Percentiles rank a stretch among this genome's conserved stretches.
Conservation (phyloP, 2,888 invertebrate genomes). For the Lypha dubia region DNA sequence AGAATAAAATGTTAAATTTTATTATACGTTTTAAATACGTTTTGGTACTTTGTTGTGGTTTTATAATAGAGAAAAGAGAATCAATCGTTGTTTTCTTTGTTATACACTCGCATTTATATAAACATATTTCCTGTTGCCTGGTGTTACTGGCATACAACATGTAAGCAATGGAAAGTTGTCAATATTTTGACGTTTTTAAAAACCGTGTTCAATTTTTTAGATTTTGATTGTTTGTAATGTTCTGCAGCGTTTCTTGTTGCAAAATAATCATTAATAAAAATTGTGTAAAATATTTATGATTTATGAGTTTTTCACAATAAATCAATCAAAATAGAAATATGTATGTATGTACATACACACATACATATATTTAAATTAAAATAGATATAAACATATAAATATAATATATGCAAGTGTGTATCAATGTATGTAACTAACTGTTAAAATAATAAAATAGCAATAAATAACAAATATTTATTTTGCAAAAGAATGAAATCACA, state of each 20-base stretch:
- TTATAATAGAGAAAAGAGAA: too few relatives aligned
- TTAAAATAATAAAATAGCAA: slow-evolving; percentile 27
- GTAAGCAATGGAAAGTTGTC: background rate
- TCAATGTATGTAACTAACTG: background rate
- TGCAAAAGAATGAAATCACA: slow-evolving; percentile 32
- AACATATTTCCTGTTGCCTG: too few relatives aligned
- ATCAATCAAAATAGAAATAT: slow-evolving; percentile 69
- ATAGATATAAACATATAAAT: too few relatives aligned
- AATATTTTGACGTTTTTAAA: slow-evolving; percentile 10
- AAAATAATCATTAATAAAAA: slow-evolving; percentile 49
- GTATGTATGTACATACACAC: slow-evolving; percentile 52
- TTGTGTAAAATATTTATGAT: slow-evolving; percentile 55
- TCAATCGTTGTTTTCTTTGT: too few relatives aligned
- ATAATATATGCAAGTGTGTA: too few relatives aligned
- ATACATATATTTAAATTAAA: too few relatives aligned
- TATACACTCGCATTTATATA: too few relatives aligned
- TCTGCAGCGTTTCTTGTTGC: background rate
- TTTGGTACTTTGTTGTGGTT: too few relatives aligned
- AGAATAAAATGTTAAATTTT: too few relatives aligned
- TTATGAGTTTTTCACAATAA: slow-evolving; percentile 66
- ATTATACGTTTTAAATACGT: too few relatives aligned
- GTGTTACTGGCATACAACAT: background rate
- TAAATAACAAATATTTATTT: slow-evolving; percentile 16
- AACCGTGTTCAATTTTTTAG: background rate
- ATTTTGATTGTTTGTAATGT: background rate